Evolutionary conservation across 2,888 invertebrate genomes (phyloP).

Genomic region (Drosophila algonquin): DNA sequence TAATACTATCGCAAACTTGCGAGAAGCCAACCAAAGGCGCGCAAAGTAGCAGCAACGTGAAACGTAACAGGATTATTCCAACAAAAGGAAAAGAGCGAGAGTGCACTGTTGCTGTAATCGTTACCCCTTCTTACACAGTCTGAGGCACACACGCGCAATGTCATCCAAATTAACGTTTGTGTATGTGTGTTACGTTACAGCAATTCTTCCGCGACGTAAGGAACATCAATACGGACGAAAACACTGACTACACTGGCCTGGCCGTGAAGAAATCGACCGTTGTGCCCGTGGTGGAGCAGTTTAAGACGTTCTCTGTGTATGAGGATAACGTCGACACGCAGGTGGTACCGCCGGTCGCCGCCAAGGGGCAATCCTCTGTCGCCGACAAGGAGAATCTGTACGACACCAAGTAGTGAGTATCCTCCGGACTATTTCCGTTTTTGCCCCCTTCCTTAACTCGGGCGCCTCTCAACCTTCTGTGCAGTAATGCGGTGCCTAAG

Average conservation of each 20-base stretch:
- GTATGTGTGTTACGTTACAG: not conserved
- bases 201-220: conserved; percentile 77
- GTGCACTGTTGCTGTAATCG: conserved; percentile 25
- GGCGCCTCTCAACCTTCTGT: not conserved
- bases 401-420: conserved; percentile 51
- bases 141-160: conserved; percentile 16
- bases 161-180: not conserved
- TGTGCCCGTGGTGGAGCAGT: conserved; percentile 87
- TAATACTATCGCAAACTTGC: conserved; percentile 17
- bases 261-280: conserved; percentile 80
- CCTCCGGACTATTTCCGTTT: not conserved
- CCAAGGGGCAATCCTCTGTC: conserved; percentile 32
- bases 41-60: conserved; percentile 31
- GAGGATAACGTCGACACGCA: conserved; percentile 85
- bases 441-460: conserved; percentile 15
- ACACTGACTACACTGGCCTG: conserved; percentile 46
- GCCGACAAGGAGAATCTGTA: conserved; percentile 69
- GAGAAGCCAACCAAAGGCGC: conserved; percentile 66
- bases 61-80: conserved; percentile 60
- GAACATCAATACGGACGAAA: conserved; percentile 62
- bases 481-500: conserved; percentile 18
- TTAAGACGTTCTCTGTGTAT: conserved; percentile 91
- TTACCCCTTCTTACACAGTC: conserved; percentile 14
- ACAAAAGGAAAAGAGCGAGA: conserved; percentile 27
- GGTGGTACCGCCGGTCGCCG: conserved; percentile 41